phyloP scores from a whole-genome alignment of 2,797 vertebrate genomes.

The Chelidonichthys spinosus region DNA sequence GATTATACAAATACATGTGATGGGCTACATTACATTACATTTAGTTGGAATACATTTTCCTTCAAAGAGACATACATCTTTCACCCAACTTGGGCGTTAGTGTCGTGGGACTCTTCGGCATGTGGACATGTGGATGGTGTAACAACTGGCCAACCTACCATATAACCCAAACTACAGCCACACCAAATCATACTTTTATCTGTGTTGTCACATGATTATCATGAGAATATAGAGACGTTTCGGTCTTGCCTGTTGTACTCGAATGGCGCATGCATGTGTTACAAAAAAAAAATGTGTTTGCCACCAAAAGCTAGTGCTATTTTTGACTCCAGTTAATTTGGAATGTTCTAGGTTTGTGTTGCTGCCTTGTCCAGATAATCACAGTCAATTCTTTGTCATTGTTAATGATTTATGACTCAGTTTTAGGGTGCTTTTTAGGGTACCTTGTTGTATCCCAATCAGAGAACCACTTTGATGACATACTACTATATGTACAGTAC shows the following conservation, averaged over 20 bases:
- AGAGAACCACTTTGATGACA: not conserved
- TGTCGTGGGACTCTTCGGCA: not conserved
- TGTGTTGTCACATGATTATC: not conserved
- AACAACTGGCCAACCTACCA: not conserved
- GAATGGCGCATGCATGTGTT: not conserved
- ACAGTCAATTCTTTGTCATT: conserved; percentile 17
- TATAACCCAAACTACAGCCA: not conserved
- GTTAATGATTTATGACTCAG: conserved; percentile 35
- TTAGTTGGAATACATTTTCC: too few species aligned
- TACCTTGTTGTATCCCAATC: not conserved
- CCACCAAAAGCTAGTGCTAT: not conserved
- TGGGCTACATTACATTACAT: too few species aligned
- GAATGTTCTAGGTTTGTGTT: not conserved
- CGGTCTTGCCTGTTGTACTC: not conserved
- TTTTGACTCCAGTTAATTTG: conserved; percentile 17
- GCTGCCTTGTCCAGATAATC: not conserved
- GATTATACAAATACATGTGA: not conserved
- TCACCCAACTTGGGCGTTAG: not conserved
- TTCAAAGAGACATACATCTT: not conserved
- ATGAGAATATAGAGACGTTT: not conserved
- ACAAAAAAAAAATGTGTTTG: not conserved
- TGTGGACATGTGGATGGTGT: not conserved
- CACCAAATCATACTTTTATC: not conserved
- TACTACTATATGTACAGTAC: not conserved
- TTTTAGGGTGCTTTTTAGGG: conserved; percentile 23